Evolutionary conservation across 2,113 vertebrate genomes (phyloP), one percentile per base, ranked within the genome.

Genomic region (Elaphurus davidianus): DNA sequence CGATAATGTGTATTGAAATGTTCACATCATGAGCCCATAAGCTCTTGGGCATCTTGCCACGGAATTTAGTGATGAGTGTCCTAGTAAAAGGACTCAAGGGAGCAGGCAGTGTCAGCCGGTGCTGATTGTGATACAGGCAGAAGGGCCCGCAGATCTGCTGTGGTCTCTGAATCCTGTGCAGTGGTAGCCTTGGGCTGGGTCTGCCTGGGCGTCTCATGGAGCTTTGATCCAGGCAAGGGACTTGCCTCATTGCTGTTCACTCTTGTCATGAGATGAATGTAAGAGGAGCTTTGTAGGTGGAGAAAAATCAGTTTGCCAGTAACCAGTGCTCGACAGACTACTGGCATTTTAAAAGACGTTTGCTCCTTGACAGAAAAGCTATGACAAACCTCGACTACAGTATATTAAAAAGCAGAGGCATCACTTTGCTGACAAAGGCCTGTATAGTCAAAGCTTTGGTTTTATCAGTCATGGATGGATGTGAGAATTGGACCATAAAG

Each of bases 61-160:
- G 21, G 54, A 47, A 54, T 90, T 94, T 85, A 67, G 23, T 43
- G 55, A 57, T 14, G 23, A 96, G 25, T 67, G 88, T 87, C 60
- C 57, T 45, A 21, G 55, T 17, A 7, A 78, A 64, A 83, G 19
- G 28, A 12, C 10, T 91, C 5, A 25, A 23, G 67, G 27, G 30
- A 82, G 54, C 28, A 30, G 16, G n/a, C 36, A 23, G 5, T 8
- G 21, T 81, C 45, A 10, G 1, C 27, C 5, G 36, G 6, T 78
- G 33, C 23, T 47, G 36, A 14, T 52, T 90, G 12, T 14, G 28
- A 25, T 78, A 4, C 6, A 50, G 67, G 71, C 36, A 54, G n/a
- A 54, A 45, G 14, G 21, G 3, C 23, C 47, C 23, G 47, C 14
- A 28, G 78, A 16, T 25, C 2, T 2, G 23, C 55, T 82, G 21